Percentiles rank a stretch among this genome's conserved stretches.
These are phyloP conservation scores for Lordiphosa fenestrarum DNA, from an alignment of 2,888 invertebrate species.

Conservation along the genomic window DNA sequence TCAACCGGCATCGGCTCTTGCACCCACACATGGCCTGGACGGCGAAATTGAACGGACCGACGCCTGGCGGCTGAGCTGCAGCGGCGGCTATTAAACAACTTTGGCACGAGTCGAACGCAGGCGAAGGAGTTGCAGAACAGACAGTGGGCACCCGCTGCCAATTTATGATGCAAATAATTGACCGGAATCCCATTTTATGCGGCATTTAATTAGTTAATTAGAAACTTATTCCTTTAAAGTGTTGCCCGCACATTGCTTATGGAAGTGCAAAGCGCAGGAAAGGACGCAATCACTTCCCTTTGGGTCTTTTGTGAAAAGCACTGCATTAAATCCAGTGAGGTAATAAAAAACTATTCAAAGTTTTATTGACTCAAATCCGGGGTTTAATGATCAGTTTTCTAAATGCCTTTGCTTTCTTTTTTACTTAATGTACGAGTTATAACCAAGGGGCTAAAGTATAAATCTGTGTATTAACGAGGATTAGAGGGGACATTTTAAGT, in stretches of 20 bases:
- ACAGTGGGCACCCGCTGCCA: no score
- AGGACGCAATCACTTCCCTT: no score
- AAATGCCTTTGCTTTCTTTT: conserved; percentile 19
- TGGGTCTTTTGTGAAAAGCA: no score
- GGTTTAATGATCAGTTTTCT: conserved; percentile 19
- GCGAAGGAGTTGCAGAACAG: conserved; percentile 4
- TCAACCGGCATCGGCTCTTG: conserved; percentile 63
- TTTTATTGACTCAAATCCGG: conserved; percentile 38
- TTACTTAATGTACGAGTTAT: conserved; percentile 25
- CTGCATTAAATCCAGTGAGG: no score
- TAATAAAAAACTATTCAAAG: conserved; percentile 40
- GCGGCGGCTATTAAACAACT: conserved; percentile 63
- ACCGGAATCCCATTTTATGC: no score
- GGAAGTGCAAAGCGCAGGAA: no score
- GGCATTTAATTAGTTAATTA: no score
- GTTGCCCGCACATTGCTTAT: no score
- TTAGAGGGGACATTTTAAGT: conserved; percentile 41
- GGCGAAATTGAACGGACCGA: conserved; percentile 37
- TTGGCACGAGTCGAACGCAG: conserved; percentile 59
- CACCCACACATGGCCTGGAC: conserved; percentile 55
- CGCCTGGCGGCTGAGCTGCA: conserved; percentile 41
- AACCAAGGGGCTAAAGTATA: conserved; percentile 66
- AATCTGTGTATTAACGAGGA: conserved; percentile 62
- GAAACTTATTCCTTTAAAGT: no score
- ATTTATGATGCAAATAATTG: no score